Percentiles rank a stretch among this genome's conserved stretches.
phyloP scores from a whole-genome alignment of 2,888 invertebrate species.

The Arge pagana region DNA sequence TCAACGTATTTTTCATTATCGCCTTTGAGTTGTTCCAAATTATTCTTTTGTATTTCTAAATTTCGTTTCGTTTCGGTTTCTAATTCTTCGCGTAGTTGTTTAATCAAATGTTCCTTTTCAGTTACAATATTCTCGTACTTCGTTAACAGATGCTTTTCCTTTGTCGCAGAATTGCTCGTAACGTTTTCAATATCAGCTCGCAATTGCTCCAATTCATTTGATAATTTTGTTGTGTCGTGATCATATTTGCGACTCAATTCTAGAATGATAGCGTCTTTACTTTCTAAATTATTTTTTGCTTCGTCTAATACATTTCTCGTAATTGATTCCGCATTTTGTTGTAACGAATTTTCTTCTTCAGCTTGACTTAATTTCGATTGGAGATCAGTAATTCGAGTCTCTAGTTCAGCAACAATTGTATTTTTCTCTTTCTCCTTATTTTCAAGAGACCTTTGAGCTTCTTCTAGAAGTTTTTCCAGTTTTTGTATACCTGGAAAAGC shows the following conservation, averaged over 20 bases:
- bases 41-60: conserved; percentile 34
- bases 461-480: conserved; percentile 49
- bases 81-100: conserved; percentile 38
- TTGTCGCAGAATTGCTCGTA: conserved; percentile 53
- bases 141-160: conserved; percentile 58
- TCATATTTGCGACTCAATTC: conserved; percentile 51
- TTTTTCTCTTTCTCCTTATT: conserved; percentile 48
- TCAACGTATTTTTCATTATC: conserved; percentile 40
- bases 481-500: conserved; percentile 40
- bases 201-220: conserved; percentile 45
- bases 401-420: conserved; percentile 49
- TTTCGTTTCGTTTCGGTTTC: conserved; percentile 36
- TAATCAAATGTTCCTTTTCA: conserved; percentile 60
- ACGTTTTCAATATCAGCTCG: conserved; percentile 52
- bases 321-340: conserved; percentile 39
- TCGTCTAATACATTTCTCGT: conserved; percentile 53
- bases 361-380: conserved; percentile 42
- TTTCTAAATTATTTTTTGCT: conserved; percentile 47
- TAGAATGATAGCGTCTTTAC: conserved; percentile 52
- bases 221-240: conserved; percentile 37
- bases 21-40: conserved; percentile 38
- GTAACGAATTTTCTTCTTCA: conserved; percentile 38
- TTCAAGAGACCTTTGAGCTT: conserved; percentile 50
- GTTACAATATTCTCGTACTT: conserved; percentile 62
- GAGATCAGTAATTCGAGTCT: conserved; percentile 45